Conservation (phyloP, 2,113 vertebrate species). For the Ancistrus triradiatus region DNA sequence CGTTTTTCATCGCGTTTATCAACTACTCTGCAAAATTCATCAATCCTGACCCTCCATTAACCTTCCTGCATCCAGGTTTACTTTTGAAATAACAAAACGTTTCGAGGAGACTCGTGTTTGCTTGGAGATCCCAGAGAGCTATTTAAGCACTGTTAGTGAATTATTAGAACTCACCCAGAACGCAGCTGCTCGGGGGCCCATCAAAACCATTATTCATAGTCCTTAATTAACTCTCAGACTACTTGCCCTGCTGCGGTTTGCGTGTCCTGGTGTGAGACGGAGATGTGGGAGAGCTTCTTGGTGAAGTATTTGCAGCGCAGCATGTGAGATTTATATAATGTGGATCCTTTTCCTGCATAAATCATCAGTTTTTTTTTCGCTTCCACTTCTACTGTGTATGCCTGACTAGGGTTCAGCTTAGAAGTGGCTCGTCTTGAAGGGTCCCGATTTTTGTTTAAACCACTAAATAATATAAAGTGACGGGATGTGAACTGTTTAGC, state of each 20-base stretch:
- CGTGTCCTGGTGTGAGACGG: not conserved
- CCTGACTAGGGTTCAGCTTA: too few species aligned
- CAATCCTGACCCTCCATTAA: slow-evolving; percentile 26
- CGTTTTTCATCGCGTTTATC: slow-evolving; percentile 27
- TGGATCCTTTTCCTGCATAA: too few species aligned
- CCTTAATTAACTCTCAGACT: slow-evolving; percentile 13
- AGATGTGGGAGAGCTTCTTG: not conserved
- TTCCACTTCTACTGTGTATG: too few species aligned
- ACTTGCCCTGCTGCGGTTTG: not conserved
- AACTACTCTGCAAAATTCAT: slow-evolving; percentile 52
- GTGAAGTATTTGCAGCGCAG: too few species aligned
- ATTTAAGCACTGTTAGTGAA: slow-evolving; percentile 21
- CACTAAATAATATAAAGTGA: too few species aligned
- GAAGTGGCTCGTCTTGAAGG: too few species aligned
- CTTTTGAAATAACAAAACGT: slow-evolving; percentile 35
- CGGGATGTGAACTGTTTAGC: too few species aligned
- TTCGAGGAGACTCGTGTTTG: slow-evolving; percentile 10
- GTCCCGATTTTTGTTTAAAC: too few species aligned
- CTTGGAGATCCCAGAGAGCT: slow-evolving; percentile 32
- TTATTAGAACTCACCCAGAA: slow-evolving; percentile 28
- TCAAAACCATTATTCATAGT: not conserved
- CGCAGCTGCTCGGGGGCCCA: slow-evolving; percentile 3
- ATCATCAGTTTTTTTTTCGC: too few species aligned
- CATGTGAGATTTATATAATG: too few species aligned
- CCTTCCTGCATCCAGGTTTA: slow-evolving; percentile 3